These are phyloP conservation scores for Pocillopora grandis DNA, from an alignment of 92 coral and sea anemone species.

Conservation along the genomic window DNA sequence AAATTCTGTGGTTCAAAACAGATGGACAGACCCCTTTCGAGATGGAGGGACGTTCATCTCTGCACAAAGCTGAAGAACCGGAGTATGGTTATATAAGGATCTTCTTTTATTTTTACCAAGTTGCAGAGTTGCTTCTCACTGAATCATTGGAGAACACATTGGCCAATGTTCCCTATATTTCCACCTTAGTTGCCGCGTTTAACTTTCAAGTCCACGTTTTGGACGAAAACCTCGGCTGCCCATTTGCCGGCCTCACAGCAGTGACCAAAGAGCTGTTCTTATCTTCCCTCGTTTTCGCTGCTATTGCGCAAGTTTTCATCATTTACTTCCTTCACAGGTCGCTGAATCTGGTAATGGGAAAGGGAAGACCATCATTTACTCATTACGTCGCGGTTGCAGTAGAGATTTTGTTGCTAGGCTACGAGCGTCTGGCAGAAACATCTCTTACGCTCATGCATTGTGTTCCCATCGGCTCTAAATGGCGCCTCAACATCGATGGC, in stretches of 20 bases:
- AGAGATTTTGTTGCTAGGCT: conserved; percentile 60
- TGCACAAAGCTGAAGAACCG: not conserved
- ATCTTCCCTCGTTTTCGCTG: conserved; percentile 39
- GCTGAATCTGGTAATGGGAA: conserved; percentile 8
- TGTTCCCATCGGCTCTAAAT: conserved; percentile 27
- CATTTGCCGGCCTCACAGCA: conserved; percentile 68
- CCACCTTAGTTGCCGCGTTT: conserved; percentile 35
- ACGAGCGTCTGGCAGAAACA: conserved; percentile 57
- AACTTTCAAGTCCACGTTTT: conserved; percentile 47
- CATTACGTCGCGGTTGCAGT: conserved; percentile 59
- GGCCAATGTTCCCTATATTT: conserved; percentile 6
- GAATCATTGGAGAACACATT: conserved; percentile 5
- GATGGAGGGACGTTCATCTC: not conserved
- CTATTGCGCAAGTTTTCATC: conserved; percentile 28
- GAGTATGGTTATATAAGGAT: conserved; percentile 43
- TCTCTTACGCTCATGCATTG: conserved; percentile 57
- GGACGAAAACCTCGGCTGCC: conserved; percentile 58
- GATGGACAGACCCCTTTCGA: not conserved
- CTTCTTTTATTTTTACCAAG: conserved; percentile 54
- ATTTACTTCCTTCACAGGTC: conserved; percentile 36
- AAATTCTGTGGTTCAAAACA: conserved; percentile 26
- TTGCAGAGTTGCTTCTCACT: conserved; percentile 38
- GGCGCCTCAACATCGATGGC: conserved; percentile 51
- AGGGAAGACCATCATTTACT: conserved; percentile 26
- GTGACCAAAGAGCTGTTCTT: conserved; percentile 62